Conservation (phyloP, 2,888 invertebrate species). For the Andrena fulva region DNA sequence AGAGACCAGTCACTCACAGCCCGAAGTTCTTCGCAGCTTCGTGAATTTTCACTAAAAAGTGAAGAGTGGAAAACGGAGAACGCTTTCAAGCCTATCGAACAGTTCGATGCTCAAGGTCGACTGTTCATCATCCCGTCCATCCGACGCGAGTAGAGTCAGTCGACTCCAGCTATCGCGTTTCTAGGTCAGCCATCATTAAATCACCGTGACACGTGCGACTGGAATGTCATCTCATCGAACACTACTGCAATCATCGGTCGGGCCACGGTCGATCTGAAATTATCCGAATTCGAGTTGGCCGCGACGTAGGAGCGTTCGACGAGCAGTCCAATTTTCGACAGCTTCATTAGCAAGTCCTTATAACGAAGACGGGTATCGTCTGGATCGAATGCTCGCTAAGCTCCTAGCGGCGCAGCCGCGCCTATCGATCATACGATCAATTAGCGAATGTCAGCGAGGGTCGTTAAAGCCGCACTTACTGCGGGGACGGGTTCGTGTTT, state of each 20-base stretch:
- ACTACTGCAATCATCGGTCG: constrained; percentile 2
- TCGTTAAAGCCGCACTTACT: constrained; percentile 4
- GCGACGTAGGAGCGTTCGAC: background rate
- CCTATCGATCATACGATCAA: constrained; percentile 40
- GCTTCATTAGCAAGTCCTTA: background rate
- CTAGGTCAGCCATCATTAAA: constrained; percentile 60
- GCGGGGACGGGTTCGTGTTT: constrained; percentile 9
- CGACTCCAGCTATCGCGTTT: constrained; percentile 45
- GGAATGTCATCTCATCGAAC: constrained; percentile 50
- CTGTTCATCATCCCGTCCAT: constrained; percentile 14
- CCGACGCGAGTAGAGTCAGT: constrained; percentile 39
- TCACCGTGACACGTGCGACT: constrained; percentile 52
- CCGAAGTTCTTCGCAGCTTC: background rate
- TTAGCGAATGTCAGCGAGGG: constrained; percentile 26
- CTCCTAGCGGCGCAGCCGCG: background rate
- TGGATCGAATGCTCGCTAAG: background rate
- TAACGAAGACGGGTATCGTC: background rate
- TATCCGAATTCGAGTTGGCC: background rate
- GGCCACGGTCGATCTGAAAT: background rate
- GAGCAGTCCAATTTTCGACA: background rate
- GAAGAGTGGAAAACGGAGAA: constrained; percentile 6
- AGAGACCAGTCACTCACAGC: background rate
- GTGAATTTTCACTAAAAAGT: background rate
- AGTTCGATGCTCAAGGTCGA: constrained; percentile 53
- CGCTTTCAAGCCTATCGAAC: constrained; percentile 36